Conservation (phyloP, 2,888 invertebrate species). For the Pheosia gnoma region DNA sequence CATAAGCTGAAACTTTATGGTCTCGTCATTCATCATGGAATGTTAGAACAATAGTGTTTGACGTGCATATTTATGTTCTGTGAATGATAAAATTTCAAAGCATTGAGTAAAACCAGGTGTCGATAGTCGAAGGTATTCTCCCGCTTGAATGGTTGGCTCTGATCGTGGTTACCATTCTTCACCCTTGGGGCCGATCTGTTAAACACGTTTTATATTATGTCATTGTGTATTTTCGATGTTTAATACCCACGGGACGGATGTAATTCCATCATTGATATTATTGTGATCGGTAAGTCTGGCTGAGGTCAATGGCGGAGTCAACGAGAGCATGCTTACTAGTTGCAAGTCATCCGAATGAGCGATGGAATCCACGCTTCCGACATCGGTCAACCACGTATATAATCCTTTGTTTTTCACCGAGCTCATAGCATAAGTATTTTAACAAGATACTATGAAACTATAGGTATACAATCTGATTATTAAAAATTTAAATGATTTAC, state of each 20-base stretch:
- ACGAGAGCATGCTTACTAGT: conserved; percentile 75
- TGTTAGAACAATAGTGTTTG: conserved; percentile 27
- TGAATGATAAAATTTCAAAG: conserved; percentile 22
- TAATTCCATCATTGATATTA: conserved; percentile 75
- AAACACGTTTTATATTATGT: conserved; percentile 56
- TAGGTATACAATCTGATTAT: too few relatives aligned
- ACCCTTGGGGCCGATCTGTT: conserved; percentile 72
- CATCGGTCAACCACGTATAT: conserved; percentile 61
- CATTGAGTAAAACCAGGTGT: conserved; percentile 43
- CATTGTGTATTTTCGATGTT: conserved; percentile 55
- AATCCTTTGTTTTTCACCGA: conserved; percentile 60
- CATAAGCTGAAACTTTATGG: conserved; percentile 3
- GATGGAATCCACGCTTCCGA: conserved; percentile 79
- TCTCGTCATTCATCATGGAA: conserved; percentile 2
- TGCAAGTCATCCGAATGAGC: conserved; percentile 79
- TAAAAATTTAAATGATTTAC: too few relatives aligned
- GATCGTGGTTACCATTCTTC: conserved; percentile 39
- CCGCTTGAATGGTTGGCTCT: conserved; percentile 51
- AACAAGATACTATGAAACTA: neutral
- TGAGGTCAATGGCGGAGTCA: conserved; percentile 80
- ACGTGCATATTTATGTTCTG: conserved; percentile 22
- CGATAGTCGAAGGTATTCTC: conserved; percentile 34
- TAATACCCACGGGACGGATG: conserved; percentile 70
- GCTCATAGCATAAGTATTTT: conserved; percentile 24
- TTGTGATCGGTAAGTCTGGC: conserved; percentile 66